Evolutionary conservation across 2,797 vertebrate species (phyloP), one percentile per base, ranked within the genome.

Genomic region (Liasis olivaceus): DNA sequence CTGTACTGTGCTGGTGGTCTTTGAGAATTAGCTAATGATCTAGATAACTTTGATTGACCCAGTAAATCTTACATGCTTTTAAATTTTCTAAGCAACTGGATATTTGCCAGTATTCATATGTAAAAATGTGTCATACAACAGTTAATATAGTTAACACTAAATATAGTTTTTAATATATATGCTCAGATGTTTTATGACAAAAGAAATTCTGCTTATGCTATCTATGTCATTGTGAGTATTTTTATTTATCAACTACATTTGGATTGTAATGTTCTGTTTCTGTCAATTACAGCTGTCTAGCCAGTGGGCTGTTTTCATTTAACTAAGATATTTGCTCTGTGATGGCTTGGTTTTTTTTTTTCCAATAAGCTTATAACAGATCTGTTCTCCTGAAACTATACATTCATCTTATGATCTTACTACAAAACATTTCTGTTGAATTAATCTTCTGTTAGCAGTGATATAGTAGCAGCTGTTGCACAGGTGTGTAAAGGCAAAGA

Each of bases 141-240:
- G 28, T 72, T 72, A 31, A 69, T 69, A 69, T 31, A 69, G 17
- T n/a, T 69, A 31, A 69, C 14, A 72, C 0, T 69, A 8, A 24
- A 13, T 22, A 66, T 8, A 28, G 12, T 66, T 56, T n/a, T 28
- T 91, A 63, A 85, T 64, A 62, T 26, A 87, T 95, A 31, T 66
- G 7, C 72, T 93, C 58, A 93, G 81, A 89, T 86, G 58, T 88
- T 94, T 87, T 77, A 47, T 0, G 0, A 26, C 63, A 22, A 58
- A 72, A 72, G 91, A 95, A 91, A 63, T 14, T 58, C 72, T 66
- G 86, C 3, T 42, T 1, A 0, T 93, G 17, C 85, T 91, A 81
- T 92, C 12, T 51, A 89, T 89, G 90, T 91, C 31, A 88, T 22
- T 66, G n/a, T 26, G 24, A 31, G 9, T 89, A 42, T 93, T 94